Evolutionary conservation across 2,797 vertebrate species (phyloP), one percentile per base, ranked within the genome.

Genomic region (Pachyuromys duprasi): DNA sequence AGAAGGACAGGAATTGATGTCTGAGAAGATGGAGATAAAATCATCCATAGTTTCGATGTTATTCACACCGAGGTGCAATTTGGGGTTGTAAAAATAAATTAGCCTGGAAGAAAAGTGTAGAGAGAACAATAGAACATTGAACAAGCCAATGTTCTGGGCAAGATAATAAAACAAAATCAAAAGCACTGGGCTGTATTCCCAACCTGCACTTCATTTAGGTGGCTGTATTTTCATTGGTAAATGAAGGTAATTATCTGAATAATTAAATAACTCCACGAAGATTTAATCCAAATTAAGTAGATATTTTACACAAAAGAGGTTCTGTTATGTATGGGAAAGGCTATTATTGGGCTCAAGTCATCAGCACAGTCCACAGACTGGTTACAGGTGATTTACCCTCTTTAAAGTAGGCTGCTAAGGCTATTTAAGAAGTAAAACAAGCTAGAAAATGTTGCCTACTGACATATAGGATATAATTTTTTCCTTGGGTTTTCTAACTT

Each of bases 211-310:
- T 57, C 49, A 31, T 90, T 94, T 89, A 92, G n/a, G 67, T 86
- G 86, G 74, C 33, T 96, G 31, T 45, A 89, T 95, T 96, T 96
- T 89, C 94, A 97, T 33, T 90, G 60, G 88, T 86, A 95, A 94
- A 95, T 97, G 96, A 92, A 89, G 74, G 88, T 69, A 95, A 97
- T 96, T 94, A 94, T 80, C 72, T 95, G 74, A 95, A 96, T 96
- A 97, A 97, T 92, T 96, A 97, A 97, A 94, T 94, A 97, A 65
- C n/a, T 86, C 69, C 65, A 92, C 57, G 86, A 97, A 96, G 62
- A 28, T 76, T 96, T 89, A 75, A 74, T 88, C 18, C 36, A 95
- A 95, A 89, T 96, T 93, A 94, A 83, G 7, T 94, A 81, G 89
- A 95, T 94, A 95, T 95, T 94, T 96, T 89, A 95, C 42, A 95